phyloP scores from a whole-genome alignment of 2,797 vertebrate genomes.

The Dermochelys coriacea region DNA sequence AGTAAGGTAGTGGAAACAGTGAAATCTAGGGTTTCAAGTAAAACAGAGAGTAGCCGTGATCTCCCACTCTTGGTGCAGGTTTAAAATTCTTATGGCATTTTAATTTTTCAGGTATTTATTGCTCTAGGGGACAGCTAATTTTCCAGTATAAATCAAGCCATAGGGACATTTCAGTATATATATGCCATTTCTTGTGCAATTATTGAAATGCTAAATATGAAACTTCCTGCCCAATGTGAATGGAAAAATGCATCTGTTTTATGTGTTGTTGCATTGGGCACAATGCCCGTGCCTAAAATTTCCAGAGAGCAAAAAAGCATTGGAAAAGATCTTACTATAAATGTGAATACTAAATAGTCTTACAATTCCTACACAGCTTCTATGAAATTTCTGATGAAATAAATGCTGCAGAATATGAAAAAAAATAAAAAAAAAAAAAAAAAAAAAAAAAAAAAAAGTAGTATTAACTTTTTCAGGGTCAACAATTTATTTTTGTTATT shows the following conservation, averaged over 20 bases:
- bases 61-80: constrained; percentile 44
- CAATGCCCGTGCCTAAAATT: constrained; percentile 75
- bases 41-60: constrained; percentile 70
- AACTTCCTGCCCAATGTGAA: constrained; percentile 76
- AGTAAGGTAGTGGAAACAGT: constrained; percentile 22
- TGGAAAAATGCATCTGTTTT: constrained; percentile 84
- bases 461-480: constrained; percentile 68
- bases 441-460: constrained; percentile 67
- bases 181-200: constrained; percentile 76
- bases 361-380: constrained; percentile 63
- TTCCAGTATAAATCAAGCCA: constrained; percentile 72
- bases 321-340: constrained; percentile 69
- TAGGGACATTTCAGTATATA: constrained; percentile 69
- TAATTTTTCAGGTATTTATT: constrained; percentile 73
- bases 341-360: constrained; percentile 61
- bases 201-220: constrained; percentile 80
- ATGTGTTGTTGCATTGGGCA: constrained; percentile 80
- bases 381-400: constrained; percentile 49
- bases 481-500: constrained; percentile 68
- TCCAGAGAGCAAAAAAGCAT: constrained; percentile 70
- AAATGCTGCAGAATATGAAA: constrained; percentile 63
- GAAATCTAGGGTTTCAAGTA: constrained; percentile 55
- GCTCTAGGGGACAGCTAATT: constrained; percentile 68
- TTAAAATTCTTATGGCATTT: constrained; percentile 69
- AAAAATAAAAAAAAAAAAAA: constrained; percentile 64